Evolutionary conservation across 1,140 invertebrate species (phyloP).

Genomic region (Atta cephalotes): DNA sequence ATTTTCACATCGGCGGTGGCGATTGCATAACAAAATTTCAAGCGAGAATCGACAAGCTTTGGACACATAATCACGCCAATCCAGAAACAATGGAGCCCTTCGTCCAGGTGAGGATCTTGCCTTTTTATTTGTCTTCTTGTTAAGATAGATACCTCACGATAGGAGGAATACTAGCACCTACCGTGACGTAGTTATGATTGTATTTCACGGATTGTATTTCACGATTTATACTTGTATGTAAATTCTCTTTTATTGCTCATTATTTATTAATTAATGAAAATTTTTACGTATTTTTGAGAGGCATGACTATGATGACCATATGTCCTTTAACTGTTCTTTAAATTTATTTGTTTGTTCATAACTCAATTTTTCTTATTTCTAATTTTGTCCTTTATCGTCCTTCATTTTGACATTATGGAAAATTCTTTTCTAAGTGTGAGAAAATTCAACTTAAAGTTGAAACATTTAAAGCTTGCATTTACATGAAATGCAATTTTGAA

Average conservation of each 20-base stretch:
- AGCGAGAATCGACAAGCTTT: not conserved
- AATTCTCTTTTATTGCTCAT: too few relatives aligned
- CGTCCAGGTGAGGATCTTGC: conserved; percentile 75
- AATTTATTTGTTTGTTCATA: too few relatives aligned
- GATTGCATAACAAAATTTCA: not conserved
- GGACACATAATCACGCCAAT: not conserved
- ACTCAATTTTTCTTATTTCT: too few relatives aligned
- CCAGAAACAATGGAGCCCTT: conserved; percentile 80
- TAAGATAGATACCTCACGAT: not conserved
- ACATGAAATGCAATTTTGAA: too few relatives aligned
- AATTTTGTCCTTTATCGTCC: too few relatives aligned
- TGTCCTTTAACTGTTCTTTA: too few relatives aligned
- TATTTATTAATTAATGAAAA: not conserved
- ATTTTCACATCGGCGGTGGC: not conserved
- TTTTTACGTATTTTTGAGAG: not conserved
- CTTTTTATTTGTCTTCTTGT: not conserved
- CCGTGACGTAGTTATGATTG: not conserved
- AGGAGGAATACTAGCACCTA: not conserved
- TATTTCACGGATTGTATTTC: too few relatives aligned
- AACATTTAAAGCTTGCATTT: too few relatives aligned
- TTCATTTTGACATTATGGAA: too few relatives aligned
- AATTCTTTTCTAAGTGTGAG: too few relatives aligned
- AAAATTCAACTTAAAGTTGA: too few relatives aligned
- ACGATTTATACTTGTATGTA: not conserved
- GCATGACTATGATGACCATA: not conserved